Evolutionary conservation across 92 coral and sea anemone genomes (phyloP).

Genomic region (Pocillopora meandrina): DNA sequence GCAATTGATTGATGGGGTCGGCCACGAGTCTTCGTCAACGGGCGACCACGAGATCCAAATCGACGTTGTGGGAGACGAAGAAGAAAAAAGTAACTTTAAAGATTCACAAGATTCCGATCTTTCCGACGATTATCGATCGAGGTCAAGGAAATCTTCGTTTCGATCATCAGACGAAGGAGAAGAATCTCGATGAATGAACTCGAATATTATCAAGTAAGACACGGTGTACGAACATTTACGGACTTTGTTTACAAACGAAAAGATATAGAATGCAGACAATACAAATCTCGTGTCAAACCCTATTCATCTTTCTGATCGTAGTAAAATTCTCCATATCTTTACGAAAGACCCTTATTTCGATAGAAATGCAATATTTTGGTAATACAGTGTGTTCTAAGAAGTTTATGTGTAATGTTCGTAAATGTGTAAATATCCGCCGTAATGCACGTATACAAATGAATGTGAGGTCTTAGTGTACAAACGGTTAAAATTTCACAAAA

Average conservation of each 20-base stretch:
- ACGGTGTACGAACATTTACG: slow-evolving; percentile 3
- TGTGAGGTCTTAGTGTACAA: slow-evolving; percentile 32
- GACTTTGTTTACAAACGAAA: slow-evolving; percentile 83
- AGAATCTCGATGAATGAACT: slow-evolving; percentile 59
- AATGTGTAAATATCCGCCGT: slow-evolving; percentile 23
- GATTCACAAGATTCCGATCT: slow-evolving; percentile 45
- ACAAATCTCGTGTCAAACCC: slow-evolving; percentile 3
- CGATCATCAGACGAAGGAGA: slow-evolving; percentile 61
- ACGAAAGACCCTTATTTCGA: slow-evolving; percentile 27
- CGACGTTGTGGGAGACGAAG: slow-evolving; percentile 87
- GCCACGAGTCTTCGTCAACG: slow-evolving; percentile 41
- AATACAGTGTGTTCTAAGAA: slow-evolving; percentile 18
- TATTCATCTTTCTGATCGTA: not conserved
- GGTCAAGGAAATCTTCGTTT: slow-evolving; percentile 50
- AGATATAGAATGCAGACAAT: slow-evolving; percentile 15
- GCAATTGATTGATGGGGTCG: slow-evolving; percentile 51
- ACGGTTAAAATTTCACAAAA: slow-evolving; percentile 30
- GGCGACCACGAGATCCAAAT: slow-evolving; percentile 72
- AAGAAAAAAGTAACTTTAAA: slow-evolving; percentile 41
- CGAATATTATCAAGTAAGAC: slow-evolving; percentile 12
- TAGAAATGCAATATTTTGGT: slow-evolving; percentile 45
- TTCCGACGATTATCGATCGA: slow-evolving; percentile 48
- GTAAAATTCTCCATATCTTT: slow-evolving; percentile 12
- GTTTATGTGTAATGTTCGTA: slow-evolving; percentile 21
- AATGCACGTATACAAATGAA: not conserved